These are phyloP conservation scores for Cryptomyrus ogoouensis DNA, from an alignment of 2,113 vertebrate species.

Conservation along the genomic window DNA sequence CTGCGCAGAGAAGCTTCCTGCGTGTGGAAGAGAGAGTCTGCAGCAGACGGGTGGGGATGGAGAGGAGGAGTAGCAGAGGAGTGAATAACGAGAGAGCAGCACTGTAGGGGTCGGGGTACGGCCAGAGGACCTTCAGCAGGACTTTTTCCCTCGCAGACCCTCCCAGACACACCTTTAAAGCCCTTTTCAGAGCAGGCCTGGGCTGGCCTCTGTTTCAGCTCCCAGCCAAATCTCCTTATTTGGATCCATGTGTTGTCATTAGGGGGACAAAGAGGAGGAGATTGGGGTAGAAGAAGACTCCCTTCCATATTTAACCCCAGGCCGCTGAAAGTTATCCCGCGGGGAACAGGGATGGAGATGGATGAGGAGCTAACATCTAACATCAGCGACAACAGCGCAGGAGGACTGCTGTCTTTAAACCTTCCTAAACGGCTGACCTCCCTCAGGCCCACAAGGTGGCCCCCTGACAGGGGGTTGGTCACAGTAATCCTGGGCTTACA, in stretches of 20 bases:
- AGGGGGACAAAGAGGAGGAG: conserved; percentile 24
- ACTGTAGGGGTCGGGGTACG: conserved; percentile 45
- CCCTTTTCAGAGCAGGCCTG: conserved; percentile 54
- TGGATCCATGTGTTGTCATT: conserved; percentile 64
- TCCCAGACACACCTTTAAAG: conserved; percentile 35
- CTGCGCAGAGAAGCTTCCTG: neutral
- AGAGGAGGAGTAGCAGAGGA: conserved; percentile 14
- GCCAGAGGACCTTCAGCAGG: conserved; percentile 48
- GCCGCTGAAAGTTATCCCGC: neutral
- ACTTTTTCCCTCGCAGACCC: conserved; percentile 41
- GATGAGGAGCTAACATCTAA: neutral
- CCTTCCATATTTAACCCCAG: conserved; percentile 66
- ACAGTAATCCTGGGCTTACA: neutral
- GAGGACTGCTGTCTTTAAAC: neutral
- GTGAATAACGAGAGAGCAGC: conserved; percentile 25
- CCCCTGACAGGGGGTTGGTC: neutral
- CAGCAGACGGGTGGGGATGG: neutral
- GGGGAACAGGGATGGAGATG: neutral
- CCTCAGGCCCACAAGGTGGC: neutral
- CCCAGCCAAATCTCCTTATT: conserved; percentile 70
- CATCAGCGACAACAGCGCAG: neutral
- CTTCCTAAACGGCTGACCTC: neutral
- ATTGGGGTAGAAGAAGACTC: conserved; percentile 35
- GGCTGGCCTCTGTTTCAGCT: conserved; percentile 42
- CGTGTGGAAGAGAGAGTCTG: neutral